Conservation (phyloP, 2,888 invertebrate genomes). For the Tyria jacobaeae region DNA sequence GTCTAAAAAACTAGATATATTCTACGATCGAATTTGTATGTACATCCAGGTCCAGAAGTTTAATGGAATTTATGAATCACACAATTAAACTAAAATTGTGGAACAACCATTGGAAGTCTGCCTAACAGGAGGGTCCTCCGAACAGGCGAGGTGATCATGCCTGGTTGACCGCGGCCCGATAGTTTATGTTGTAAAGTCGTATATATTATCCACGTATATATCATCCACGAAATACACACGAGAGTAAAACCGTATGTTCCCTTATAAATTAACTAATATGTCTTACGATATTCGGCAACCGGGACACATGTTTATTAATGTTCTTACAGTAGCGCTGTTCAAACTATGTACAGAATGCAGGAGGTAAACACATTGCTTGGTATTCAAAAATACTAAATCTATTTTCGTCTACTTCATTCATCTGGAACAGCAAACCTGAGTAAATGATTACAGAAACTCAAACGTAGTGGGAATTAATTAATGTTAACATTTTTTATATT, state of each 20-base stretch:
- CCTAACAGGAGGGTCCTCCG: too few relatives aligned
- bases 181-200: too few relatives aligned
- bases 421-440: constrained; percentile 27
- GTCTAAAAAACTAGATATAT: not conserved
- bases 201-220: too few relatives aligned
- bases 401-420: constrained; percentile 33
- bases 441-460: constrained; percentile 22
- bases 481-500: constrained; percentile 14
- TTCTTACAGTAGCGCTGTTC: constrained; percentile 1
- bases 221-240: too few relatives aligned
- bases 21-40: not conserved
- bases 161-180: too few relatives aligned
- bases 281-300: not conserved
- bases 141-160: too few relatives aligned
- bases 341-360: constrained; percentile 17
- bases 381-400: constrained; percentile 37
- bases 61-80: not conserved
- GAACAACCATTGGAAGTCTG: too few relatives aligned
- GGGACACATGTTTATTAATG: not conserved
- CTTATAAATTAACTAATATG: too few relatives aligned
- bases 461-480: constrained; percentile 13
- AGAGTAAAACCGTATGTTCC: too few relatives aligned
- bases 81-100: not conserved
- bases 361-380: constrained; percentile 28
- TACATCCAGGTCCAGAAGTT: not conserved